Conservation (phyloP, 2,888 invertebrate genomes). For the Unio pictorum region DNA sequence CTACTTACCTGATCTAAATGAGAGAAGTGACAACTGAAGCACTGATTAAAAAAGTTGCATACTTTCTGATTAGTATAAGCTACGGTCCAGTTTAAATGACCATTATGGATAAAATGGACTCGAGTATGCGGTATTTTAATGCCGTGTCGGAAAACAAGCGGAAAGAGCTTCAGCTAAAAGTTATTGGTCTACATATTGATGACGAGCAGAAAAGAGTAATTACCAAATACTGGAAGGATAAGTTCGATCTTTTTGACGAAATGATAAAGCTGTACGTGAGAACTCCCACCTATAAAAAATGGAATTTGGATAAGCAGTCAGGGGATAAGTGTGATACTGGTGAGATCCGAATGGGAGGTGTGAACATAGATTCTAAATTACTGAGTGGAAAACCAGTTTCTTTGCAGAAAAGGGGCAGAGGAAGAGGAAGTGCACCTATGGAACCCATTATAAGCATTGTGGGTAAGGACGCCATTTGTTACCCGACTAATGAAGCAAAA, state of each 20-base stretch:
- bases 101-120: slow-evolving; percentile 7
- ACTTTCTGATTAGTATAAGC: no score
- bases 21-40: no score
- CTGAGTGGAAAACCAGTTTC: slow-evolving; percentile 39
- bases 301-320: not conserved
- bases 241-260: slow-evolving; percentile 43
- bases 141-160: slow-evolving; percentile 44
- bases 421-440: slow-evolving; percentile 15
- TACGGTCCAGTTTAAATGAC: no score
- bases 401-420: slow-evolving; percentile 24
- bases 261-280: slow-evolving; percentile 42
- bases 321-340: slow-evolving; percentile 3
- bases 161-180: slow-evolving; percentile 32
- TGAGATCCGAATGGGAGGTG: slow-evolving; percentile 26
- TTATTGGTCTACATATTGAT: slow-evolving; percentile 34
- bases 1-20: no score
- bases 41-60: no score
- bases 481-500: slow-evolving; percentile 43
- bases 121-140: slow-evolving; percentile 37
- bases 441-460: slow-evolving; percentile 42
- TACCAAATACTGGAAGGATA: slow-evolving; percentile 46
- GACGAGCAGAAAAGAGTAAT: slow-evolving; percentile 35
- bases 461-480: slow-evolving; percentile 45
- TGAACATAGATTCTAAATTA: slow-evolving; percentile 41
- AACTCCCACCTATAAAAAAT: slow-evolving; percentile 27